Evolutionary conservation across 2,113 vertebrate species (phyloP), one percentile per base, ranked within the genome.

Genomic region (Microtus oregoni): DNA sequence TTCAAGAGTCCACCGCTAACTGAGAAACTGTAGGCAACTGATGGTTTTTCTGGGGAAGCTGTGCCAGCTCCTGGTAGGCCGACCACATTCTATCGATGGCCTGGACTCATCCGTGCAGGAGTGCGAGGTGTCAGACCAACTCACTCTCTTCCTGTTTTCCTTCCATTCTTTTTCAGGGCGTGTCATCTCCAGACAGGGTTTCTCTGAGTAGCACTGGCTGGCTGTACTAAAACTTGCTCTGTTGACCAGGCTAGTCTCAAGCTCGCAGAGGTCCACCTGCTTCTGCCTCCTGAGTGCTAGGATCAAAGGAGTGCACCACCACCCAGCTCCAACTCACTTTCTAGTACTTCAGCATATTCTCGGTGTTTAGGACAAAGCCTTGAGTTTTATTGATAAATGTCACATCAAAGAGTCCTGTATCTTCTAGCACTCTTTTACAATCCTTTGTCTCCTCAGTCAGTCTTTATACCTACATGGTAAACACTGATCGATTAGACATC

Each of bases 381-480:
- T 65, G 77, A 72, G 10, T 90, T 92, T 89, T 92, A 47, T 30
- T 24, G 58, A 7, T 15, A 24, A 89, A 58, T 22, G 47, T 85
- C 22, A n/a, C 14, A 82, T 41, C 35, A 52, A 92, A 35, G 32
- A 88, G 63, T 89, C 61, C 52, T 92, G 8, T 75, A 76, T 92
- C 81, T 96, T 91, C 86, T 47, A 87, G 52, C 26, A 41, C 30
- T 68, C 50, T 83, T 90, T 94, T 44, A 79, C 13, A 94, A 38
- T 55, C 68, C 82, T 20, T 90, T 38, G 44, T 91, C 61, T 95
- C 52, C 67, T 58, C 13, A 52, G 44, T 58, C 22, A 93, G 20
- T 50, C 32, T 32, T 70, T 35, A 44, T 12, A 47, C 38, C 81
- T 61, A 12, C 52, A 61, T 14, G 52, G 79, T 38, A 26, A 28